Evolutionary conservation across 2,113 vertebrate species (phyloP), one percentile per base, ranked within the genome.

Genomic region (Oryzias curvinotus): DNA sequence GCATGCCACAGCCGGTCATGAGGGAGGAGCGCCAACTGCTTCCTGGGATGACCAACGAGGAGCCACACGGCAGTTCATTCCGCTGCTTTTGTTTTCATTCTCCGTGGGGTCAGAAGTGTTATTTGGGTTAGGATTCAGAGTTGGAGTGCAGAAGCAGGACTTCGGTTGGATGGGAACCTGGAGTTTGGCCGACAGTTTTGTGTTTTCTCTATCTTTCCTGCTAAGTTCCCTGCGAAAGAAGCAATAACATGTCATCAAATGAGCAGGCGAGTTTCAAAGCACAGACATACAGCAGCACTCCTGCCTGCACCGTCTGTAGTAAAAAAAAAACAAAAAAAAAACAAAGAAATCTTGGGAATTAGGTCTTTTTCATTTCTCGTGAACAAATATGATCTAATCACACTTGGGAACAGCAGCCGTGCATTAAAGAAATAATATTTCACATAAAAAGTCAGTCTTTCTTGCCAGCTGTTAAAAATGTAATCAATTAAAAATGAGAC

Each of bases 41-140:
- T 71, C 64, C 71, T 72, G 67, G 54, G 61, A 52, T 19, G 56
- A 69, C 42, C 36, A 10, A 14, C 16, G 4, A n/a, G 28, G 71
- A 65, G 14, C 65, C 5, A 21, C 17, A 7, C 65, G 16, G 49
- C 0, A 18, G 45, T 52, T 68, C 62, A 61, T 36, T 28, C 57
- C 26, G 54, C 28, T 14, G 17, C 55, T 41, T 73, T 72, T 87
- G 81, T 88, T 90, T 86, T 87, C 79, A 85, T 85, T 89, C 83
- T 70, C 58, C 1, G 7, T 5, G 71, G 68, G 87, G 84, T 88
- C 67, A 64, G 71, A 77, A 80, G 85, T 83, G 78, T 84, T 90
- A 80, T 88, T 90, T 91, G 85, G 88, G 86, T 83, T 88, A 83
- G 61, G n/a, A 7, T 48, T 65, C 56, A 6, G 53, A 69, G 63